Conservation (phyloP, 2,797 vertebrate species). For the Enteromius unitaeniatus region DNA sequence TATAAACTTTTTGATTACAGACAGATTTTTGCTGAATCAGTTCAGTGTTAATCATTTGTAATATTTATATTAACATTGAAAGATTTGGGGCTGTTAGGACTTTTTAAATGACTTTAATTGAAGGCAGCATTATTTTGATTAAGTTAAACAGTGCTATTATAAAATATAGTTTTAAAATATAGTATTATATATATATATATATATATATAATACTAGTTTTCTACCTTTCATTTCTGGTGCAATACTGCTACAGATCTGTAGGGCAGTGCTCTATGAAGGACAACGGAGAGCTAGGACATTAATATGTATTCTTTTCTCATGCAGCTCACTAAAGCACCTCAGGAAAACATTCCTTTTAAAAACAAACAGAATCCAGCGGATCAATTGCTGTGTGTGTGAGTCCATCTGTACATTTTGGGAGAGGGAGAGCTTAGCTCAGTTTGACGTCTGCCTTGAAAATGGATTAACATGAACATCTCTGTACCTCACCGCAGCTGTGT, state of each 20-base stretch:
- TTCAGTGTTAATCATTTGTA: neutral
- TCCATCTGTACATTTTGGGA: constrained; percentile 20
- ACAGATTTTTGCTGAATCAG: neutral
- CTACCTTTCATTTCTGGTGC: neutral
- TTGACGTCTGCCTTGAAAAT: constrained; percentile 55
- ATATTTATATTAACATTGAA: neutral
- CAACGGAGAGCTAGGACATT: neutral
- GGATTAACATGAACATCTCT: constrained; percentile 57
- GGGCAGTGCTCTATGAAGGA: neutral
- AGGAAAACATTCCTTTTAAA: constrained; percentile 26
- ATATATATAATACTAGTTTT: neutral
- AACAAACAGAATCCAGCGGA: constrained; percentile 39
- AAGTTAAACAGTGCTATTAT: neutral
- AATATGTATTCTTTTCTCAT: neutral
- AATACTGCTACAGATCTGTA: neutral
- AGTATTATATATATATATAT: too few relatives aligned
- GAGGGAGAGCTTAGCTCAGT: constrained; percentile 42
- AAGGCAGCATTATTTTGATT: neutral
- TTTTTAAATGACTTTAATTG: neutral
- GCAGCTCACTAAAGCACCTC: constrained; percentile 17
- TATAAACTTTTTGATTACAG: neutral
- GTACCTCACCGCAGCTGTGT: constrained; percentile 53
- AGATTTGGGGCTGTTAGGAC: too few relatives aligned
- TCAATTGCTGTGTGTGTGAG: constrained; percentile 42
- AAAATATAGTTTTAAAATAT: too few relatives aligned